Percentiles rank a stretch among this genome's conserved stretches.
These are phyloP conservation scores for Chironomus tepperi DNA, from an alignment of 1,140 invertebrate genomes.

Conservation along the genomic window DNA sequence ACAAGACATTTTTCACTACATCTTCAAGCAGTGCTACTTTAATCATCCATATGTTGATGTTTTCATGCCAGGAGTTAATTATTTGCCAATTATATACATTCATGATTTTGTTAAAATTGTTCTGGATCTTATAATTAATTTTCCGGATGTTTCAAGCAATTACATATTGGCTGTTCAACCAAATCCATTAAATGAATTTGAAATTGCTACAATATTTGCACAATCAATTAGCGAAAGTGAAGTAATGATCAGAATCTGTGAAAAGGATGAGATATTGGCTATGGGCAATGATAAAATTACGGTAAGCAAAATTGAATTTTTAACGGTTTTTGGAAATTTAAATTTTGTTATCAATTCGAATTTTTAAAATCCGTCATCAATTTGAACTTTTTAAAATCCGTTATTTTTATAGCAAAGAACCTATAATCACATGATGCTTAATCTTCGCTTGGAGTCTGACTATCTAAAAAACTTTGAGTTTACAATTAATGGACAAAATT, in stretches of 20 bases:
- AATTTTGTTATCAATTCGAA: no score
- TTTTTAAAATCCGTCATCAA: no score
- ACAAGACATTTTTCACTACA: neutral
- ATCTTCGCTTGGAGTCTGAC: neutral
- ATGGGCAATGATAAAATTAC: neutral
- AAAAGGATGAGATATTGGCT: neutral
- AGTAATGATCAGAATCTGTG: neutral
- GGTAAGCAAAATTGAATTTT: neutral
- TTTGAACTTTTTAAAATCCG: no score
- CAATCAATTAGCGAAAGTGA: neutral
- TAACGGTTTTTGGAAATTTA: neutral
- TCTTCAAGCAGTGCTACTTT: neutral
- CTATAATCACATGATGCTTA: neutral
- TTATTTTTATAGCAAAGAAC: neutral
- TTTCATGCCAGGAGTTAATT: neutral
- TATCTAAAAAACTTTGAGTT: neutral
- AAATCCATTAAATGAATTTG: neutral
- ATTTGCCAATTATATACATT: constrained; percentile 10
- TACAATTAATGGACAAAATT: neutral
- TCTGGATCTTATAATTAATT: neutral
- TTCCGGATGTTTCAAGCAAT: neutral
- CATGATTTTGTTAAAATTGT: constrained; percentile 13
- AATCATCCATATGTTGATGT: neutral
- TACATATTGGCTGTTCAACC: neutral
- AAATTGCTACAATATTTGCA: neutral